Conservation (phyloP, 2,888 invertebrate species). For the Ectemnius lituratus region DNA sequence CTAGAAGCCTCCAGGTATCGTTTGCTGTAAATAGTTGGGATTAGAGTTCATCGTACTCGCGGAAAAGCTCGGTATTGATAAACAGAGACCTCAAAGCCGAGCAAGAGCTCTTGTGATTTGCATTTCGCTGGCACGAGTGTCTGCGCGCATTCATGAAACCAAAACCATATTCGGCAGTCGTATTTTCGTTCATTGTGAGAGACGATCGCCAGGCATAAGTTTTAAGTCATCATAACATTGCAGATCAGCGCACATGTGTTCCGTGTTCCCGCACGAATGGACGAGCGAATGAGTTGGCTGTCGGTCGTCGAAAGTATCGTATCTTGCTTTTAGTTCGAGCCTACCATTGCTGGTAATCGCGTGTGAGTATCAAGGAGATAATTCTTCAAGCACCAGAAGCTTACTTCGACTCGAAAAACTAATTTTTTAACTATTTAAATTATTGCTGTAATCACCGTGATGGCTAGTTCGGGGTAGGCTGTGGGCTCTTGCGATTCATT, state of each 20-base stretch:
- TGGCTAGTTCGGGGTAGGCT: not conserved
- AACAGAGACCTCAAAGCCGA: not conserved
- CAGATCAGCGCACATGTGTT: too few relatives aligned
- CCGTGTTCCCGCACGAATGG: too few relatives aligned
- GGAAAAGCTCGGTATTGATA: conserved; percentile 7
- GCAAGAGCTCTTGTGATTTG: too few relatives aligned
- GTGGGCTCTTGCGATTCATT: not conserved
- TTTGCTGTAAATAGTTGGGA: conserved; percentile 71
- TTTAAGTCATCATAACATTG: too few relatives aligned
- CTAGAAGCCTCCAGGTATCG: conserved; percentile 58
- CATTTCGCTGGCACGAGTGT: too few relatives aligned
- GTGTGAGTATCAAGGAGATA: not conserved
- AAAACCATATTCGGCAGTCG: too few relatives aligned
- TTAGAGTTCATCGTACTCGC: conserved; percentile 57
- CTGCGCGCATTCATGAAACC: too few relatives aligned
- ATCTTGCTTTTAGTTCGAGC: conserved; percentile 9
- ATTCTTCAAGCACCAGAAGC: too few relatives aligned
- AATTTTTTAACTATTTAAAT: not conserved
- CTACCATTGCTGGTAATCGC: conserved; percentile 9
- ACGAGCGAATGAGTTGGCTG: not conserved
- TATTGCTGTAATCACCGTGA: not conserved
- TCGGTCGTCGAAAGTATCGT: conserved; percentile 18
- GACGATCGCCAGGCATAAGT: too few relatives aligned
- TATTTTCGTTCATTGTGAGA: too few relatives aligned
- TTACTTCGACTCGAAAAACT: too few relatives aligned